phyloP scores from a whole-genome alignment of 2,888 invertebrate species.

The Pseudanteris insignis region DNA sequence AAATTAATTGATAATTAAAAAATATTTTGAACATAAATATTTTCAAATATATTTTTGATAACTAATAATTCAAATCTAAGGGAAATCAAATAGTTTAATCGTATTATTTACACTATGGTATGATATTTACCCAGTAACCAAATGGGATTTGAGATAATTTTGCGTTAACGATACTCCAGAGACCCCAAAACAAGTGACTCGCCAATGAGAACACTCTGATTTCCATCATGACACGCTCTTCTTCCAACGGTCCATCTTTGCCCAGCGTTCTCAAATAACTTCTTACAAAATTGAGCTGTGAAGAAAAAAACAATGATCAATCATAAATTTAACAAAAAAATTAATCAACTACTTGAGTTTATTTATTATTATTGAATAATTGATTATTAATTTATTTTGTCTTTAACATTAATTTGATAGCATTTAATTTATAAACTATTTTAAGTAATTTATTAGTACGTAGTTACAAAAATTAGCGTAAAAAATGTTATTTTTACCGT shows the following conservation, averaged over 20 bases:
- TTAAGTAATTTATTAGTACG: background rate
- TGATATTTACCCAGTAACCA: constrained; percentile 89
- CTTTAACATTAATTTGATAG: background rate
- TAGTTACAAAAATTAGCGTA: constrained; percentile 3
- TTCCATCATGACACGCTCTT: constrained; percentile 77
- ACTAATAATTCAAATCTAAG: no score
- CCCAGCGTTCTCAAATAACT: constrained; percentile 63
- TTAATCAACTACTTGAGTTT: constrained; percentile 4
- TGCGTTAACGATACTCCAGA: constrained; percentile 92
- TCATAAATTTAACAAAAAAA: constrained; percentile 4
- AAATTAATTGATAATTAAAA: background rate
- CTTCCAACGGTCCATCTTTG: constrained; percentile 68
- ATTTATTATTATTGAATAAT: background rate
- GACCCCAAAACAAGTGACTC: constrained; percentile 92
- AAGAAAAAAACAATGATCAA: constrained; percentile 41
- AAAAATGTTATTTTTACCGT: background rate
- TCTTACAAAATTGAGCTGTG: constrained; percentile 66
- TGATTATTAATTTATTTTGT: background rate
- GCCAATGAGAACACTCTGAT: constrained; percentile 85
- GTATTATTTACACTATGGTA: no score
- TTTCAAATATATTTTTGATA: no score
- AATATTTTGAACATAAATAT: no score
- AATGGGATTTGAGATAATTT: constrained; percentile 89
- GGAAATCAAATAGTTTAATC: no score
- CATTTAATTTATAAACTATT: background rate